Evolutionary conservation across 1,140 invertebrate species (phyloP).

Genomic region (Aricia agestis): DNA sequence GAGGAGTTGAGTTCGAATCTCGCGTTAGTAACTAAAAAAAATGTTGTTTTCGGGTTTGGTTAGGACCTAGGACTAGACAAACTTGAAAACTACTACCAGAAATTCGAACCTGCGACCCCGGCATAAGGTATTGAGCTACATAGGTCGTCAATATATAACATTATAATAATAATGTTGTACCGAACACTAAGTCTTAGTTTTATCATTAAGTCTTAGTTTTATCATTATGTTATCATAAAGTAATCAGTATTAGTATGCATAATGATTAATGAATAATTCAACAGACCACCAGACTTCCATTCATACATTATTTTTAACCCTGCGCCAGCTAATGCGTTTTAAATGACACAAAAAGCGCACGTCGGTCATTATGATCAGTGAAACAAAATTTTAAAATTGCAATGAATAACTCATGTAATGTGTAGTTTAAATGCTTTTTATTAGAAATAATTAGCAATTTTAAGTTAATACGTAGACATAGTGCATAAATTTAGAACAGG

Average conservation of each 20-base stretch:
- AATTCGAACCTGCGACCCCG: no score
- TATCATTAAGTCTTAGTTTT: neutral
- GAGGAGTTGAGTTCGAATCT: no score
- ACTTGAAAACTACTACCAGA: no score
- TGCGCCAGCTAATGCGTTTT: neutral
- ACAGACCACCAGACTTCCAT: neutral
- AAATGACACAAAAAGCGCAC: neutral
- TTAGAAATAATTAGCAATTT: neutral
- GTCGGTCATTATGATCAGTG: neutral
- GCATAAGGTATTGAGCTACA: no score
- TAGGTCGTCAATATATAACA: no score
- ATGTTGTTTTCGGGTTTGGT: no score
- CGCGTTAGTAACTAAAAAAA: no score
- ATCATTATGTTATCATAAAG: neutral
- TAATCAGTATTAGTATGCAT: neutral
- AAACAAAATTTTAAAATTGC: neutral
- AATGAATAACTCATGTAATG: neutral
- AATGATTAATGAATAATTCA: neutral
- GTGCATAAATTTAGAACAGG: no score
- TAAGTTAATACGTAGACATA: no score
- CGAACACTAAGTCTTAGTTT: neutral
- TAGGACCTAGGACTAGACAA: no score
- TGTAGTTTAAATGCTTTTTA: neutral
- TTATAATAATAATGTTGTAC: no score
- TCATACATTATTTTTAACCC: slow-evolving; percentile 1